Percentiles rank a stretch among this genome's conserved stretches.
Evolutionary conservation across 2,113 vertebrate genomes (phyloP).

Genomic region (Odocoileus hemionus): DNA sequence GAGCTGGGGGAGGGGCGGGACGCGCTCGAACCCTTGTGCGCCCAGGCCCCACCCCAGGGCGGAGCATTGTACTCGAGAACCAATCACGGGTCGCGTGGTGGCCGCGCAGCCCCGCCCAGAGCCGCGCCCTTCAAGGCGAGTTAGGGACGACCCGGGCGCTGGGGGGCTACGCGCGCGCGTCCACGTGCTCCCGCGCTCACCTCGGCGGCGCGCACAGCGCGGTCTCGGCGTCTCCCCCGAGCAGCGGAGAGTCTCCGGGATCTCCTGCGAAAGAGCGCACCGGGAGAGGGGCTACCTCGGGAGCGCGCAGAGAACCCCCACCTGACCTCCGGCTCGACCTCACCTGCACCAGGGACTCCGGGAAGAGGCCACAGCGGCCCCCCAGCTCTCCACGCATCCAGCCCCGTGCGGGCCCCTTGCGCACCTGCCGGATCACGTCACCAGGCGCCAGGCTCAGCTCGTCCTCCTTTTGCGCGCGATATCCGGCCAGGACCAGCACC

Average conservation of each 20-base stretch:
- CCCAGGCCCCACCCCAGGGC: not conserved
- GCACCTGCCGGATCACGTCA: conserved; percentile 85
- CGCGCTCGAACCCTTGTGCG: accelerated
- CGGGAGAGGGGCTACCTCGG: accelerated
- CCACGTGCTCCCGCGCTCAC: not conserved
- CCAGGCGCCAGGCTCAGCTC: conserved; percentile 81
- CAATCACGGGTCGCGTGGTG: conserved; percentile 21
- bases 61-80: conserved; percentile 44
- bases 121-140: accelerated
- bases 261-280: conserved; percentile 52
- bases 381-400: conserved; percentile 86
- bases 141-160: accelerated
- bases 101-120: not conserved
- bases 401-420: conserved; percentile 76
- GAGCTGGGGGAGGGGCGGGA: not conserved
- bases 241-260: conserved; percentile 46
- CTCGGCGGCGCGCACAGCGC: conserved; percentile 43
- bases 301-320: accelerated
- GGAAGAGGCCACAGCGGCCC: conserved; percentile 85
- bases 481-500: conserved; percentile 86
- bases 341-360: conserved; percentile 84
- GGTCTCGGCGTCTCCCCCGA: conserved; percentile 28
- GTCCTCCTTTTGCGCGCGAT: conserved; percentile 78
- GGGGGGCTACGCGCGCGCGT: accelerated
- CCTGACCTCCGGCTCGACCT: not conserved